phyloP scores from a whole-genome alignment of 1,140 invertebrate species.

The Archivesica marissinica region DNA sequence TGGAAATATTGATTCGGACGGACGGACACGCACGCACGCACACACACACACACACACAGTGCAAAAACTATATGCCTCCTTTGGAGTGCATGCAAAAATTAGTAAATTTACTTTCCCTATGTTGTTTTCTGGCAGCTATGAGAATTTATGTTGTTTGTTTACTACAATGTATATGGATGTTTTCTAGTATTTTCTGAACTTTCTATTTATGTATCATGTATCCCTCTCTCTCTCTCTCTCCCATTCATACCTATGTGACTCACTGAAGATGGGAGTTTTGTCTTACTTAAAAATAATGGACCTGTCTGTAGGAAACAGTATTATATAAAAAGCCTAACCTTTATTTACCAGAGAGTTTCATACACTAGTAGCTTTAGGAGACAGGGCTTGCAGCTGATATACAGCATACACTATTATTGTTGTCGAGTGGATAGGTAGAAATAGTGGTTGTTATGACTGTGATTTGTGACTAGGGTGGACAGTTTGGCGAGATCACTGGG shows the following conservation, averaged over 20 bases:
- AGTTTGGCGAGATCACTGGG: slow-evolving; percentile 14
- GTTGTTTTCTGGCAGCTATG: not conserved
- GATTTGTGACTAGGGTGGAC: slow-evolving; percentile 33
- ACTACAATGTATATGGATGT: slow-evolving; percentile 1
- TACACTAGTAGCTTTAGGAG: slow-evolving; percentile 1
- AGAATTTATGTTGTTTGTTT: not conserved
- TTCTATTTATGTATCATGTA: not conserved
- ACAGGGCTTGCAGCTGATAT: not conserved
- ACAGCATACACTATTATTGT: not conserved
- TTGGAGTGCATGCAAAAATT: too few species aligned
- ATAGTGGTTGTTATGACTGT: not conserved
- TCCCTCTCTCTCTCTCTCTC: not conserved
- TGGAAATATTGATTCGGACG: too few species aligned
- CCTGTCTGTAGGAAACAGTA: not conserved
- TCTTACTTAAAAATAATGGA: slow-evolving; percentile 23
- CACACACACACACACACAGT: too few species aligned
- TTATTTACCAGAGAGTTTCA: slow-evolving; percentile 15
- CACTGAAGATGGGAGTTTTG: not conserved
- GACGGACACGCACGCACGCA: too few species aligned
- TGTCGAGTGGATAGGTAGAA: not conserved
- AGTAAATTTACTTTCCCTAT: not conserved
- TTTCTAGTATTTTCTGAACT: slow-evolving; percentile 35
- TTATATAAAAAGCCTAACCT: slow-evolving; percentile 8
- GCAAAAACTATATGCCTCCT: too few species aligned
- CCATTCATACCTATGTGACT: slow-evolving; percentile 8